Evolutionary conservation across 2,888 invertebrate genomes (phyloP), one percentile per base, ranked within the genome.

Genomic region (Diabrotica balteata): DNA sequence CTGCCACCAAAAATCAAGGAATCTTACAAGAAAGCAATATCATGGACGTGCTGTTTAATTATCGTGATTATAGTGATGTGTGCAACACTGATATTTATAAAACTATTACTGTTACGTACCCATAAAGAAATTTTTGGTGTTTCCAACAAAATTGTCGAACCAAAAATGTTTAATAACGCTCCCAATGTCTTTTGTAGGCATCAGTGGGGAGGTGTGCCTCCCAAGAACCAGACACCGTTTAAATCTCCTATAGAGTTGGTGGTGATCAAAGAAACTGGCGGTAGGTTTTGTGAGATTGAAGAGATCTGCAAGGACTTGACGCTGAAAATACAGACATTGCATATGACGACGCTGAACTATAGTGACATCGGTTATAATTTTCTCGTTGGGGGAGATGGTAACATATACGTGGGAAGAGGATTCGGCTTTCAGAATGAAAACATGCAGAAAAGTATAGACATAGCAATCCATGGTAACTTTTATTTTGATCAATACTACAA

Each of bases 341-440:
- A 83, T 68, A 80, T 59, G 4, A 61, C 61, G 4, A 61, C 61
- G 2, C 8, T 53, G 3, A 66, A 68, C 10, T 79, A 84, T 63
- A 82, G 84, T 4, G 87, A 88, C 76, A 85, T 88, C 59, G 82
- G 80, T 5, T 84, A 83, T 72, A 84, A 82, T 72, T 87, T 86
- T 71, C 73, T 88, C 73, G 84, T 70, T 2, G 94, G 93, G 0
- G 93, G 93, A 7, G 93, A 93, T 78, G 93, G 93, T 0, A 90
- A 89, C 0, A 93, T 89, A 0, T 93, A 93, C 79, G 88, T 87
- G 71, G 93, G 91, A 0, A 88, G 93, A 4, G 76, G 75, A 0
- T 77, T 71, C 70, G 60, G 55, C 6, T 51, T 64, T 7, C 60
- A 67, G 90, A 69, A 72, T 7, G 57, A 57, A 17, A 61, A 60